Evolutionary conservation across 2,797 vertebrate genomes (phyloP), one percentile per base, ranked within the genome.

Genomic region (Argentina silus): DNA sequence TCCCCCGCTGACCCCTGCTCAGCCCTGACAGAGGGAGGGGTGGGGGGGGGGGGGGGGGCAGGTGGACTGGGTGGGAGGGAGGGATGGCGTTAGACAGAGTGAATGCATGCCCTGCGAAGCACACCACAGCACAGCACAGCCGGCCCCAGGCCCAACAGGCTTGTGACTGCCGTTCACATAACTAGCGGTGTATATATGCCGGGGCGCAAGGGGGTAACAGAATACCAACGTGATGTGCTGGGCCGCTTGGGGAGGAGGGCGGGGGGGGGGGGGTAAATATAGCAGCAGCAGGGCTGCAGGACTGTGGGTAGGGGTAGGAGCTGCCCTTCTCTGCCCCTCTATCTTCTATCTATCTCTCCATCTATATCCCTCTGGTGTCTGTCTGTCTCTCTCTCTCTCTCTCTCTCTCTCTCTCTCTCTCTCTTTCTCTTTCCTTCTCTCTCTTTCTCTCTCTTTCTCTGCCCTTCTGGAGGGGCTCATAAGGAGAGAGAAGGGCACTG

Each of bases 221-320:
- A 92, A 93, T 93, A 92, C 84, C 88, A 84, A 85, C 85, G 85
- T 93, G 91, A 92, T 92, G 88, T 81, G 77, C 81, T 3, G 77
- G 81, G 87, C 90, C 88, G 88, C 89, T 89, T 89, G 78, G 77
- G 72, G 66, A 36, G 27, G 27, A 36, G 27, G 27, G 27, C 2
- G 27, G 27, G 27, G 27, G 27, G 27, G 27, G 27, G 27, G 27
- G 78, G 72, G 87, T 93, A 93, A 92, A 93, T 93, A 91, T 93
- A 94, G 91, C 88, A 63, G 65, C 85, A 78, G 75, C 81, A 83
- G 73, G 75, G 74, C 74, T 17, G 62, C 60, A 59, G 76, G 70
- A 67, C 77, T 79, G 27, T 19, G 60, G 10, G 53, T 7, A 12
- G 14, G 62, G 45, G 73, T 81, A 80, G 72, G 78, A 63, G 72